These are phyloP conservation scores for Chromobotia macracanthus DNA, from an alignment of 2,797 vertebrate genomes.

Conservation along the genomic window DNA sequence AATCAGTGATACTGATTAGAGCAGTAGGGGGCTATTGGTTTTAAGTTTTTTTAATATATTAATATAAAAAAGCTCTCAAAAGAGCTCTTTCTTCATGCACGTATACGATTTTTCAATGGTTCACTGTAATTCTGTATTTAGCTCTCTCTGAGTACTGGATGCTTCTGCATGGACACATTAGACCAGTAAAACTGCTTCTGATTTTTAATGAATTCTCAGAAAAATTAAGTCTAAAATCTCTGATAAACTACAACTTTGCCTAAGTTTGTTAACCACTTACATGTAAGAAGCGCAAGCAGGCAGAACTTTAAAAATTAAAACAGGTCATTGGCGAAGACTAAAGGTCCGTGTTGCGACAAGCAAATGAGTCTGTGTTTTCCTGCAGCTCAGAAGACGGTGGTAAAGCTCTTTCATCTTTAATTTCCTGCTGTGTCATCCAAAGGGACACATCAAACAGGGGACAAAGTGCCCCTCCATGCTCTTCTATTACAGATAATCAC, in stretches of 20 bases:
- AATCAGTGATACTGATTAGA: too few species aligned
- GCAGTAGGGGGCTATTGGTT: neutral
- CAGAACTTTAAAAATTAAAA: conserved; percentile 36
- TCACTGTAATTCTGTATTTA: neutral
- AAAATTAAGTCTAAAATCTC: neutral
- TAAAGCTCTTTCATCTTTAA: conserved; percentile 79
- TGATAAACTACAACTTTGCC: too few species aligned
- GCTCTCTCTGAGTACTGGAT: too few species aligned
- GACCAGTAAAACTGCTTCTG: neutral
- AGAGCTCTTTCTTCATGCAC: too few species aligned
- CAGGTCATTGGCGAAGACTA: conserved; percentile 21
- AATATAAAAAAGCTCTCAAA: too few species aligned
- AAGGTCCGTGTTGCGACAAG: conserved; percentile 56
- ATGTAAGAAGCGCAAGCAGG: conserved; percentile 23
- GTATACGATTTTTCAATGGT: neutral
- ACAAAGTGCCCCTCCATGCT: conserved; percentile 78
- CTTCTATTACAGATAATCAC: conserved; percentile 61
- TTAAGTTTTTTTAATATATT: too few species aligned
- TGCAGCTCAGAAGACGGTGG: conserved; percentile 77
- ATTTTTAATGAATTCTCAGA: too few species aligned
- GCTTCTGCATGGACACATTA: neutral
- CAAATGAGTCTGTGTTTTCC: conserved; percentile 70
- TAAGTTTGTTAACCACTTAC: conserved; percentile 12
- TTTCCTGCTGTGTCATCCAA: conserved; percentile 80
- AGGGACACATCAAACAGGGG: conserved; percentile 80